Evolutionary conservation across 2,113 vertebrate species (phyloP).

Genomic region (Osmerus mordax): DNA sequence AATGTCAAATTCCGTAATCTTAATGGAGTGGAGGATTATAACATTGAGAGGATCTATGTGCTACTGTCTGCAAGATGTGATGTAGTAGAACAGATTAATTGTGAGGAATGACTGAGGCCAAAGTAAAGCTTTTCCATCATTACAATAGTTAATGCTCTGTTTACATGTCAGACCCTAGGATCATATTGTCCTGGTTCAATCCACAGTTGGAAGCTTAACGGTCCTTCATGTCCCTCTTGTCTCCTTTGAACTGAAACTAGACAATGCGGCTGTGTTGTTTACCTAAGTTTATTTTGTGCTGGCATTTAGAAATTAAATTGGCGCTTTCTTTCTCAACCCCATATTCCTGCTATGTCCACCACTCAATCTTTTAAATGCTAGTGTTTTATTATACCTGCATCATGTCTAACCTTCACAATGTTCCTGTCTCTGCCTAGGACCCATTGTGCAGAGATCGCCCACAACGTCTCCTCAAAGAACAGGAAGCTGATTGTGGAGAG

Average conservation of each 20-base stretch:
- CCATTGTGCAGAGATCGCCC: constrained; percentile 94
- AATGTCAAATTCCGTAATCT: too few relatives aligned
- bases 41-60: too few relatives aligned
- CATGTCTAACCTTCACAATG: neutral
- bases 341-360: neutral
- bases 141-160: neutral
- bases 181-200: neutral
- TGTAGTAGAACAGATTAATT: neutral
- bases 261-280: neutral
- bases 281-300: neutral
- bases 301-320: neutral
- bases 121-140: neutral
- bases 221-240: neutral
- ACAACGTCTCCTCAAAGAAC: constrained; percentile 98
- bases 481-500: constrained; percentile 95
- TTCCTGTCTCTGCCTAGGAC: constrained; percentile 71
- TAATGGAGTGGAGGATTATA: too few relatives aligned
- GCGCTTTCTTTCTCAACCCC: too few relatives aligned
- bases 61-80: too few relatives aligned
- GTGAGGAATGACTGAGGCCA: neutral
- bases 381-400: neutral
- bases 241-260: neutral
- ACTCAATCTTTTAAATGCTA: neutral
- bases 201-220: neutral
- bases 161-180: neutral